These are phyloP conservation scores for Melanocharis versteri DNA, from an alignment of 2,113 vertebrate genomes.

Conservation along the genomic window DNA sequence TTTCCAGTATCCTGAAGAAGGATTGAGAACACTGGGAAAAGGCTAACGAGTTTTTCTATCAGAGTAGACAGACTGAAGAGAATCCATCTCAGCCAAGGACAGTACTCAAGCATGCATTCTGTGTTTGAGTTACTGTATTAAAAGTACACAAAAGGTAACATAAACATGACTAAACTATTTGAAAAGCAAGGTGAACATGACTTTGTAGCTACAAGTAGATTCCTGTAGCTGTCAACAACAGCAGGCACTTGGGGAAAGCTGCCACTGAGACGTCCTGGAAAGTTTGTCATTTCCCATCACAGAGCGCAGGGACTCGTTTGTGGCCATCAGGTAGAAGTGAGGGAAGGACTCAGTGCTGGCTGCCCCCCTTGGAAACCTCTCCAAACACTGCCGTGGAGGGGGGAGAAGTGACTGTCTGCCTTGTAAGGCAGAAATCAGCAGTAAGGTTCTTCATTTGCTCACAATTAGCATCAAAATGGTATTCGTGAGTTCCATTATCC, in stretches of 20 bases:
- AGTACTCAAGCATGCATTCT: not conserved
- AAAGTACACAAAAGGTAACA: not conserved
- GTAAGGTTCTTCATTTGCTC: not conserved
- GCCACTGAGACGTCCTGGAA: not conserved
- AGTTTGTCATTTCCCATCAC: not conserved
- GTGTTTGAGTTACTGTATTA: not conserved
- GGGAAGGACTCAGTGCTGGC: not conserved
- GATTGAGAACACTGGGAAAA: not conserved
- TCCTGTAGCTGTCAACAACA: not conserved
- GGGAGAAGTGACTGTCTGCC: not conserved
- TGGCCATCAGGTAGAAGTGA: not conserved
- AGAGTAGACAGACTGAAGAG: not conserved
- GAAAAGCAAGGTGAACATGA: not conserved
- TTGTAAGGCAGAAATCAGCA: not conserved
- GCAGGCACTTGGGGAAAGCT: not conserved
- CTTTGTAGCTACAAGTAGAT: not conserved
- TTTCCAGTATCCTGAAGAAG: not conserved
- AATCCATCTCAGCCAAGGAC: not conserved
- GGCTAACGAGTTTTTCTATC: not conserved
- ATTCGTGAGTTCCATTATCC: not conserved
- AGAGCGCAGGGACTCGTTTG: not conserved
- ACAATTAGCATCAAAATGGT: not conserved
- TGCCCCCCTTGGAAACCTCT: not conserved
- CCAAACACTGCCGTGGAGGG: not conserved
- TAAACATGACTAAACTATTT: not conserved